phyloP scores from a whole-genome alignment of 2,113 vertebrate species.

The Coturnix japonica region DNA sequence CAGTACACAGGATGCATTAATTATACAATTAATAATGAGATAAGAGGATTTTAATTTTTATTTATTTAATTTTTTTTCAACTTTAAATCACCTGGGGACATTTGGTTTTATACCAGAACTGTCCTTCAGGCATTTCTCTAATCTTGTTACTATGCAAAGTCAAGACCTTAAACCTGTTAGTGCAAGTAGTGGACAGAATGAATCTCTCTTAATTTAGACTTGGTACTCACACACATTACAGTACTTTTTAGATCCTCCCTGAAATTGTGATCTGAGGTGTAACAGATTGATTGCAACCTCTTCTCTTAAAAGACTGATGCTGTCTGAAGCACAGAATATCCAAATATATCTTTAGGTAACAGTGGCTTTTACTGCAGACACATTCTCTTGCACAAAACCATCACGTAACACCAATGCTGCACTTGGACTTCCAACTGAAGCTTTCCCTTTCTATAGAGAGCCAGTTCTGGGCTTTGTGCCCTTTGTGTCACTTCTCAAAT shows the following conservation, averaged over 20 bases:
- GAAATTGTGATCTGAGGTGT: slow-evolving; percentile 74
- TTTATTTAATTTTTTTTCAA: slow-evolving; percentile 3
- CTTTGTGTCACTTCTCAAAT: not conserved
- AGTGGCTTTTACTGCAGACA: not conserved
- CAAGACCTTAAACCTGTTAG: slow-evolving; percentile 78
- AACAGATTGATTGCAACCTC: slow-evolving; percentile 68
- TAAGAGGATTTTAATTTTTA: slow-evolving; percentile 63
- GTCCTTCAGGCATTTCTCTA: slow-evolving; percentile 80
- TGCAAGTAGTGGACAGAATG: slow-evolving; percentile 61
- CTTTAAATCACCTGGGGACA: slow-evolving; percentile 73
- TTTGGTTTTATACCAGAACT: slow-evolving; percentile 75
- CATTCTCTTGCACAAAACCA: not conserved
- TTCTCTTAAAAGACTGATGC: slow-evolving; percentile 11
- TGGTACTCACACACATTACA: not conserved
- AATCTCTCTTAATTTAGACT: slow-evolving; percentile 56
- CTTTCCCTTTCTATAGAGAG: not conserved
- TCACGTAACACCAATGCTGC: not conserved
- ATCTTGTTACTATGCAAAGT: slow-evolving; percentile 80
- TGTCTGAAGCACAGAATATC: not conserved
- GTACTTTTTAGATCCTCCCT: slow-evolving; percentile 60
- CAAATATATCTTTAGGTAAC: not conserved
- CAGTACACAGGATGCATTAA: slow-evolving; percentile 85
- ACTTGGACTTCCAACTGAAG: not conserved
- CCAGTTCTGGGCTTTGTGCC: not conserved
- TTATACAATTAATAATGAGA: slow-evolving; percentile 85